Base-by-base conservation (phyloP, 1,140 invertebrate genomes). In the Goniozus legneri region DNA sequence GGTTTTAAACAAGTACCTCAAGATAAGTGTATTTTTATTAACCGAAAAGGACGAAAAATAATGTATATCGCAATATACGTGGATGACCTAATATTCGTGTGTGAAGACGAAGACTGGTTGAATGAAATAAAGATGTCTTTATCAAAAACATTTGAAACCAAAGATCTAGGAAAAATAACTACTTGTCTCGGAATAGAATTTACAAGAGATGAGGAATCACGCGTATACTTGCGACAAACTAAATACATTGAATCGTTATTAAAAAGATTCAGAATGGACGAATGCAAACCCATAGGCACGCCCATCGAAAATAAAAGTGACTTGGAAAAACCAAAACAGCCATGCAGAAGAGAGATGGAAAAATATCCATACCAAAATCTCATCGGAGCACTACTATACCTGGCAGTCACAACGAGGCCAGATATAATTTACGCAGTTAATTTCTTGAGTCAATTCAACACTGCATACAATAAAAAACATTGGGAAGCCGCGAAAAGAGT, bases 301-400 rank as follows among this genome's bases (percentile, higher is more conserved):
- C 63, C 65, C 15, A 52, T 51, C 15, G 55, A 65, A 19, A 2
- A 38, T 18, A 55, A 44, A n/a, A n/a, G 22, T 16, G 53, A 52
- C 20, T 35, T 62, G 8, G 15, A 37, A 10, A 45, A 50, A 34
- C 12, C 12, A 18, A 24, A 36, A 39, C n/a, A 14, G 36, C 24
- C 10, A 15, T 30, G 43, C 37, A 44, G 34, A 37, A 15, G 10
- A 33, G 13, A 36, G 18, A 43, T 35, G 40, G 20, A n/a, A 19
- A 37, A 35, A 43, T 33, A 45, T 32, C 56, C 51, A 22, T 78
- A 65, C 50, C 64, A 67, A 55, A 32, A 71, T 14, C 27, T 68
- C 7, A 65, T 78, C 27, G 73, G 75, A 27, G 34, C 48, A 24
- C 51, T 79, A 16, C 61, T 78, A 58, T 77, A 77, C 60, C 44